These are phyloP conservation scores for Himalopsyche phryganea DNA, from an alignment of 1,140 invertebrate species.

Conservation along the genomic window DNA sequence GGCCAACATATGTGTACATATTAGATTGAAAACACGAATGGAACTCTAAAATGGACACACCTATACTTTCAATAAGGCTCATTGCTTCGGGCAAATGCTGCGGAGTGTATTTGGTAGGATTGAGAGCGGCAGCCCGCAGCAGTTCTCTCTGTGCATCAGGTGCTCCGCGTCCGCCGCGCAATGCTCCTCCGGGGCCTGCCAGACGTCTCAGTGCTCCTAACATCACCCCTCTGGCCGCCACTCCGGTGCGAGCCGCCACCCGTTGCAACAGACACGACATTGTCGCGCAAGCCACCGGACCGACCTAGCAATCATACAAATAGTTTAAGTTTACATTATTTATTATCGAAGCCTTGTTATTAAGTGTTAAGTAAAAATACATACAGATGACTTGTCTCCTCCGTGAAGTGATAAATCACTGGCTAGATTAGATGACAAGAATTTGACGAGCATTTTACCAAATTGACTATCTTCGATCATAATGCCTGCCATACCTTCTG, in stretches of 20 bases:
- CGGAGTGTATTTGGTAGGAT: constrained; percentile 64
- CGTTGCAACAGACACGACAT: constrained; percentile 70
- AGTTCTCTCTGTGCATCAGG: constrained; percentile 78
- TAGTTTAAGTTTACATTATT: no score
- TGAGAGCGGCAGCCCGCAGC: constrained; percentile 42
- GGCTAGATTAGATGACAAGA: constrained; percentile 28
- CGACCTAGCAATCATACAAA: constrained; percentile 58
- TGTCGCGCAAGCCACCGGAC: constrained; percentile 72
- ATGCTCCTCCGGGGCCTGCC: constrained; percentile 66
- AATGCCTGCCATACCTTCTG: constrained; percentile 24
- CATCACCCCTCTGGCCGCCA: constrained; percentile 56
- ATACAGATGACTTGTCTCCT: constrained; percentile 27
- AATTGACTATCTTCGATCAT: constrained; percentile 28
- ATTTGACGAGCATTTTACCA: constrained; percentile 29
- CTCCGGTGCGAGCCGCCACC: constrained; percentile 67
- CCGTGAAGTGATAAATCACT: constrained; percentile 18
- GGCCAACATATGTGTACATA: no score
- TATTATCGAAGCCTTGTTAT: no score
- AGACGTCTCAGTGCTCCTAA: constrained; percentile 69
- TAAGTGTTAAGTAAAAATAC: background rate
- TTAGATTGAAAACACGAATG: no score
- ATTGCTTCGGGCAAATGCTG: constrained; percentile 69
- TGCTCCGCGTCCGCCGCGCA: constrained; percentile 69
- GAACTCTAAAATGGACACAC: no score
- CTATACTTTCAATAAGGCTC: constrained; percentile 71